Evolutionary conservation across 1,140 invertebrate species (phyloP).

Genomic region (Diachasmimorpha longicaudata): DNA sequence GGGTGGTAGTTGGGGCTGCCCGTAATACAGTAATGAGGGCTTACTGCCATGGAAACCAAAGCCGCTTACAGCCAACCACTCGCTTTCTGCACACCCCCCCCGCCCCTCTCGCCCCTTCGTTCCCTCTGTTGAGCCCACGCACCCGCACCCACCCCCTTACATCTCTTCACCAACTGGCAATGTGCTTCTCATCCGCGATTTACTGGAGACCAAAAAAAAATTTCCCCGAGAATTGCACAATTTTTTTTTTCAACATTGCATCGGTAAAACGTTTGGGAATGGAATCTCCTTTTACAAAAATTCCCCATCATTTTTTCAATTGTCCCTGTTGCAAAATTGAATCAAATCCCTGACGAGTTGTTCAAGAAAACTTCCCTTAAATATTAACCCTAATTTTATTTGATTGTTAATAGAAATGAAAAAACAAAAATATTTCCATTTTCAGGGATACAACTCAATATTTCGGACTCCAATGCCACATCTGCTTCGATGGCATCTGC

Average conservation of each 20-base stretch:
- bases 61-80: slow-evolving; percentile 62
- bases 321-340: too few relatives aligned
- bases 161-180: slow-evolving; percentile 43
- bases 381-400: too few relatives aligned
- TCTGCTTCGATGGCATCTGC: too few relatives aligned
- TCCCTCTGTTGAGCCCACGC: too few relatives aligned
- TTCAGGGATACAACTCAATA: too few relatives aligned
- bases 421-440: too few relatives aligned
- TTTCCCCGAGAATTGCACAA: background rate
- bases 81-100: slow-evolving; percentile 41
- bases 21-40: slow-evolving; percentile 64
- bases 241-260: slow-evolving; percentile 19
- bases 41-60: slow-evolving; percentile 65
- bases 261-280: background rate
- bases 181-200: slow-evolving; percentile 51
- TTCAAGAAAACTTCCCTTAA: too few relatives aligned
- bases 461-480: too few relatives aligned
- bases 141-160: background rate
- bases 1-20: slow-evolving; percentile 59
- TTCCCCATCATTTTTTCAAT: background rate
- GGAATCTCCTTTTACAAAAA: background rate
- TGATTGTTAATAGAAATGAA: too few relatives aligned
- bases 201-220: slow-evolving; percentile 34
- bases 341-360: too few relatives aligned
- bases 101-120: too few relatives aligned